phyloP scores from a whole-genome alignment of 2,113 vertebrate species.

The Serinus canaria region DNA sequence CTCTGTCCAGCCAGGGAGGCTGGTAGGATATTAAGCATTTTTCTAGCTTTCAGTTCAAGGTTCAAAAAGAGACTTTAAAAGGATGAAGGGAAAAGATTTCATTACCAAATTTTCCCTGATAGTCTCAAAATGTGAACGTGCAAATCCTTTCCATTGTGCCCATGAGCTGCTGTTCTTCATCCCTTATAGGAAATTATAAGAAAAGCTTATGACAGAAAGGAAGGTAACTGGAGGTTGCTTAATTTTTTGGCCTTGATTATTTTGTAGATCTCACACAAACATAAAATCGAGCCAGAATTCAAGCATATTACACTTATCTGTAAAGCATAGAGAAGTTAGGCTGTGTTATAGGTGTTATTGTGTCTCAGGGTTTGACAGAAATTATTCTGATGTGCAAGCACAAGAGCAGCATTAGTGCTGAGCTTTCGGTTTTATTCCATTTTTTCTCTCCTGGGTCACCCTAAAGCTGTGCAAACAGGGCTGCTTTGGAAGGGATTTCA shows the following conservation, averaged over 20 bases:
- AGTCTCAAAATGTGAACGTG: neutral
- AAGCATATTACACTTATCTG: neutral
- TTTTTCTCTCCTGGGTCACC: neutral
- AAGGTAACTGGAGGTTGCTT: neutral
- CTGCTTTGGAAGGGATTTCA: slow-evolving; percentile 4
- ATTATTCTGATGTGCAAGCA: neutral
- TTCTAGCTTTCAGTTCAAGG: neutral
- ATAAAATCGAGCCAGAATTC: neutral
- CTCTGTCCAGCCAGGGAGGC: neutral
- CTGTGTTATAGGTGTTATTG: neutral
- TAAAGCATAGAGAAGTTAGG: neutral
- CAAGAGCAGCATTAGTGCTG: neutral
- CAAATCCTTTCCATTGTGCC: neutral
- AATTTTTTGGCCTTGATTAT: neutral
- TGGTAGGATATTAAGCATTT: neutral
- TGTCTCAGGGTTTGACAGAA: neutral
- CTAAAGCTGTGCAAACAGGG: neutral
- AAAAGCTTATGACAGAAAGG: neutral
- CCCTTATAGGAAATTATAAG: neutral
- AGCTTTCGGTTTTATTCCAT: neutral
- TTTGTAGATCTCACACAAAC: neutral
- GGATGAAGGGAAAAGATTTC: neutral
- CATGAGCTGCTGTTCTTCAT: neutral
- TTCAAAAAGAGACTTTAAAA: neutral
- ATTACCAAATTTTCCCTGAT: neutral